Evolutionary conservation across 2,888 invertebrate species (phyloP).

Genomic region (Neoscelio sp.): DNA sequence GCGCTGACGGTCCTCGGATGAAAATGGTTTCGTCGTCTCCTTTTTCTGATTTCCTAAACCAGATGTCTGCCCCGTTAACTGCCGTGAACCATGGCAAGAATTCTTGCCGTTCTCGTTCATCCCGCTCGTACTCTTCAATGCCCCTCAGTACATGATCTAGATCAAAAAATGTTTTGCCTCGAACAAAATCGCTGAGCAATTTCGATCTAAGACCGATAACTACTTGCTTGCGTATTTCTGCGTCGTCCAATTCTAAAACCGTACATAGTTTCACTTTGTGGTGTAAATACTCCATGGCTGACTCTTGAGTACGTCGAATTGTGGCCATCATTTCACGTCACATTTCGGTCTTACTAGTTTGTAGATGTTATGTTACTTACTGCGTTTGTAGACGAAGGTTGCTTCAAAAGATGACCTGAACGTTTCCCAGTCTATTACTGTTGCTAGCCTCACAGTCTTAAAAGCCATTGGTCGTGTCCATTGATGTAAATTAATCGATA

Average conservation of each 20-base stretch:
- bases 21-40: no score
- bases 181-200: background rate
- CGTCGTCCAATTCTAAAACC: background rate
- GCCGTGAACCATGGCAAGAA: background rate
- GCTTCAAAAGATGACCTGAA: background rate
- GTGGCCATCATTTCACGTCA: background rate
- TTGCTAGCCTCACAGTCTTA: background rate
- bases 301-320: background rate
- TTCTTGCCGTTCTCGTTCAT: background rate
- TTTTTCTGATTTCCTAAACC: background rate
- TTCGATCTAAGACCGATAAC: background rate
- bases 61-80: background rate
- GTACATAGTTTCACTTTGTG: background rate
- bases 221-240: background rate
- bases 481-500: background rate
- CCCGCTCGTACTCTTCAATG: background rate
- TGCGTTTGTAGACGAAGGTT: slow-evolving; percentile 1
- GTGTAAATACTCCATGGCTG: slow-evolving; percentile 8
- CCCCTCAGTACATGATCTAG: background rate
- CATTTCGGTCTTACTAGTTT: background rate
- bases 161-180: background rate
- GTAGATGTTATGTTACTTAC: no score
- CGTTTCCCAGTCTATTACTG: background rate
- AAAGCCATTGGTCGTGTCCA: slow-evolving; percentile 7
- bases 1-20: no score